A percentile compares a stretch with the other conserved stretches of the same genome.
These are phyloP conservation scores for Eupeodes latifasciatus DNA, from an alignment of 2,888 invertebrate genomes.

Conservation along the genomic window DNA sequence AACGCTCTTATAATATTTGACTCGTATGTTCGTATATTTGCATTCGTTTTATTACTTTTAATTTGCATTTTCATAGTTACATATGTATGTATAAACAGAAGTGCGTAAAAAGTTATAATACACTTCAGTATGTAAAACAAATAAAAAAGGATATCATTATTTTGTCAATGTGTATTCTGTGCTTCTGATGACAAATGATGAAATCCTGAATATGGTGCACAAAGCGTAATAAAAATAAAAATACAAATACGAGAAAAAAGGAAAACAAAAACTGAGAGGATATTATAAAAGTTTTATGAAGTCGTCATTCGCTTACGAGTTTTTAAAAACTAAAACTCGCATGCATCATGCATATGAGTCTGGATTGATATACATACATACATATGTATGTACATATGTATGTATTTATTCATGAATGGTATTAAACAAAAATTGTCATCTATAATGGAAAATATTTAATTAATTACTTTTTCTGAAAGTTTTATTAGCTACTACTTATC, in stretches of 20 bases:
- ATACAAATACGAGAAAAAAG: too few species aligned
- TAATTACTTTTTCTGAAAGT: too few species aligned
- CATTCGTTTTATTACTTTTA: slow-evolving; percentile 44
- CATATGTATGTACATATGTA: too few species aligned
- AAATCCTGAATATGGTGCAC: slow-evolving; percentile 25
- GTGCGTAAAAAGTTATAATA: background rate
- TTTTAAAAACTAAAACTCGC: slow-evolving; percentile 28
- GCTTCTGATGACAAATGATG: slow-evolving; percentile 22
- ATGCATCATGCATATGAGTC: background rate
- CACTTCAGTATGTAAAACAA: background rate
- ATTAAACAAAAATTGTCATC: too few species aligned
- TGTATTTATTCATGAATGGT: too few species aligned
- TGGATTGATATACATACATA: background rate
- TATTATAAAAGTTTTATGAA: slow-evolving; percentile 28
- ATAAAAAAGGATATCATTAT: slow-evolving; percentile 30
- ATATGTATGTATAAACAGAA: background rate
- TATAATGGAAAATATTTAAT: background rate
- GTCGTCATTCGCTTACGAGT: slow-evolving; percentile 58
- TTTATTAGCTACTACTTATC: too few species aligned
- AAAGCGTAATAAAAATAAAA: slow-evolving; percentile 21
- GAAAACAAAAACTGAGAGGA: background rate
- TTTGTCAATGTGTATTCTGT: slow-evolving; percentile 21
- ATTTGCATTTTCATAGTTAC: slow-evolving; percentile 9
- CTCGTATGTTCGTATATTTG: slow-evolving; percentile 8
- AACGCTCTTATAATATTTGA: background rate